These are phyloP conservation scores for Heliothis peltigera DNA, from an alignment of 2,888 invertebrate species.

Conservation along the genomic window DNA sequence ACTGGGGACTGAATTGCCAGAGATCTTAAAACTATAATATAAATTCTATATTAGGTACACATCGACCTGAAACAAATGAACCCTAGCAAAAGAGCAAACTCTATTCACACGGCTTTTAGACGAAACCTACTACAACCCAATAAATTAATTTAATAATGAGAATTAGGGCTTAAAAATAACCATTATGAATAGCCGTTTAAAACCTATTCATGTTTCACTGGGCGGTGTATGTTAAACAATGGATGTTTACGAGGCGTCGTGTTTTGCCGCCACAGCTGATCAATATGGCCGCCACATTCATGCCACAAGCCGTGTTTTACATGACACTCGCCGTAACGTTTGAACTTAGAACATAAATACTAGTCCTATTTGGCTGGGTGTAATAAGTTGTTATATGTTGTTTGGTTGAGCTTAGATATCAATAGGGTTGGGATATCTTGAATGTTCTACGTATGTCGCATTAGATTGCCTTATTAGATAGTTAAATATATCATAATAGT, in stretches of 20 bases:
- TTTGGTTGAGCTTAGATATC: background rate
- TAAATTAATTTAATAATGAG: too few species aligned
- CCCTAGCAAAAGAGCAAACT: too few species aligned
- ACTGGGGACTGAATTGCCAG: too few species aligned
- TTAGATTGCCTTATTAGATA: background rate
- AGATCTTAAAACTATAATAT: too few species aligned
- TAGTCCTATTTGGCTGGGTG: background rate
- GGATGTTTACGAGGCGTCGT: constrained; percentile 48
- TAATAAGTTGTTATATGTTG: background rate
- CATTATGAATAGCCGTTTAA: constrained; percentile 5
- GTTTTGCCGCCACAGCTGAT: constrained; percentile 39
- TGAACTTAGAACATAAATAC: background rate
- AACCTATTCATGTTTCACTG: constrained; percentile 43
- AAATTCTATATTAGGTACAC: too few species aligned
- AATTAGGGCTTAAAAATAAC: background rate
- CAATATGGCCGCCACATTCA: constrained; percentile 46
- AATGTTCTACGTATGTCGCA: too few species aligned
- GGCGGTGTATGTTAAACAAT: constrained; percentile 14
- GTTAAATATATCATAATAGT: too few species aligned
- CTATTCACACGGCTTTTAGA: too few species aligned
- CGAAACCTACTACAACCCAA: too few species aligned
- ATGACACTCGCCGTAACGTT: constrained; percentile 13
- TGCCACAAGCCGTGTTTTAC: constrained; percentile 41
- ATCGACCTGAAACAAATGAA: too few species aligned
- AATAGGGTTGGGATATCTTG: background rate